Evolutionary conservation across 2,888 invertebrate genomes (phyloP).

Genomic region (Hydrotaea cyrtoneurina): DNA sequence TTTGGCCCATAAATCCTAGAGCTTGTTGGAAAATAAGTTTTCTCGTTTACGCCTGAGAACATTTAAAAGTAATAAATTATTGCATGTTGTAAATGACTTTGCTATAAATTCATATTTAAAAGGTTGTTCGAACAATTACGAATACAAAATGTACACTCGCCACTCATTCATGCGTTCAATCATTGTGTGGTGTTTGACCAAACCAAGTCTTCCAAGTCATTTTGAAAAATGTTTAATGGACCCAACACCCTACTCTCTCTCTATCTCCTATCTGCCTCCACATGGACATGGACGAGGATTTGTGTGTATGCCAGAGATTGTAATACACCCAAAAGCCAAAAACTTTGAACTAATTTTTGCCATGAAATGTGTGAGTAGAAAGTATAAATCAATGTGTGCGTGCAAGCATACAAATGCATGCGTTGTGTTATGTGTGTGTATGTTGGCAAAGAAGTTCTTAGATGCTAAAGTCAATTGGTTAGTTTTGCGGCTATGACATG

Average conservation of each 20-base stretch:
- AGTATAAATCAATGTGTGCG: constrained; percentile 8
- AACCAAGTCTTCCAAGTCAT: neutral
- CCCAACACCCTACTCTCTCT: neutral
- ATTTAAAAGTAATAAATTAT: neutral
- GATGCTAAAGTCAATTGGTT: neutral
- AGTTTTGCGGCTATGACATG: neutral
- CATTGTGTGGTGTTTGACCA: neutral
- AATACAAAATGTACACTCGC: neutral
- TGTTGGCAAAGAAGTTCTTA: neutral
- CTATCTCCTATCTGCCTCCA: neutral
- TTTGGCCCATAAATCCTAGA: no score
- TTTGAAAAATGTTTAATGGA: neutral
- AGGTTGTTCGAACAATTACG: neutral
- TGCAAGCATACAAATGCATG: neutral
- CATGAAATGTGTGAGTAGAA: constrained; percentile 4
- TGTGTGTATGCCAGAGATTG: neutral
- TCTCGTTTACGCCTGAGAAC: no score
- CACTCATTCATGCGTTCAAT: neutral
- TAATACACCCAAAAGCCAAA: neutral
- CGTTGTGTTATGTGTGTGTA: neutral
- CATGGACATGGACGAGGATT: neutral
- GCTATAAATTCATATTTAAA: neutral
- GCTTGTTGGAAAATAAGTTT: neutral
- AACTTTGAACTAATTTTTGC: neutral
- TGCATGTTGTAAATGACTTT: neutral